Evolutionary conservation across 1,140 invertebrate genomes (phyloP).

Genomic region (Ostrea edulis): DNA sequence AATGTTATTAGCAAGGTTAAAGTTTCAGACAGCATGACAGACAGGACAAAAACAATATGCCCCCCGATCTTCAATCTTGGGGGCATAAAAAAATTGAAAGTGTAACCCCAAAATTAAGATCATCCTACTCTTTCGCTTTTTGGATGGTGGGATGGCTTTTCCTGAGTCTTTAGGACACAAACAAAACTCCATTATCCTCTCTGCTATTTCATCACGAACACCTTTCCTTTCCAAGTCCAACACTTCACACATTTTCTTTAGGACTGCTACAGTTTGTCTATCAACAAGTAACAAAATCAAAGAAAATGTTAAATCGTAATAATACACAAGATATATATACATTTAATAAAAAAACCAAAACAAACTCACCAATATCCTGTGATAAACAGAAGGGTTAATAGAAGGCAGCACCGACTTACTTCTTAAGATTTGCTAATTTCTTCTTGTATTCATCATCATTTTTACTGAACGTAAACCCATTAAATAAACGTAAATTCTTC

Average conservation of each 20-base stretch:
- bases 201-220: slow-evolving; percentile 74
- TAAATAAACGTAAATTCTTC: slow-evolving; percentile 78
- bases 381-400: background rate
- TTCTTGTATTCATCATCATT: slow-evolving; percentile 76
- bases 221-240: slow-evolving; percentile 75
- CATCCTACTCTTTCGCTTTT: slow-evolving; percentile 69
- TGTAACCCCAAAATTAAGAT: background rate
- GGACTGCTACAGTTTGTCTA: slow-evolving; percentile 68
- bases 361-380: background rate
- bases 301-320: background rate
- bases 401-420: slow-evolving; percentile 69
- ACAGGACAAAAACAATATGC: no score
- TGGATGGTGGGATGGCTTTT: slow-evolving; percentile 63
- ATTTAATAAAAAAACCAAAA: background rate
- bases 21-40: no score
- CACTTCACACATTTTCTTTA: slow-evolving; percentile 75
- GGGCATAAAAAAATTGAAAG: background rate
- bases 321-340: background rate
- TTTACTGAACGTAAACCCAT: slow-evolving; percentile 78
- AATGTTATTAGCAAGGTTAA: no score
- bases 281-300: slow-evolving; percentile 43
- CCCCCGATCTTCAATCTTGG: no score
- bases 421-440: slow-evolving; percentile 72
- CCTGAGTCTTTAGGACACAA: slow-evolving; percentile 74
- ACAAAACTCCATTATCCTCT: slow-evolving; percentile 76